Evolutionary conservation across 2,888 invertebrate genomes (phyloP).

Genomic region (Drosophila meridionalis): DNA sequence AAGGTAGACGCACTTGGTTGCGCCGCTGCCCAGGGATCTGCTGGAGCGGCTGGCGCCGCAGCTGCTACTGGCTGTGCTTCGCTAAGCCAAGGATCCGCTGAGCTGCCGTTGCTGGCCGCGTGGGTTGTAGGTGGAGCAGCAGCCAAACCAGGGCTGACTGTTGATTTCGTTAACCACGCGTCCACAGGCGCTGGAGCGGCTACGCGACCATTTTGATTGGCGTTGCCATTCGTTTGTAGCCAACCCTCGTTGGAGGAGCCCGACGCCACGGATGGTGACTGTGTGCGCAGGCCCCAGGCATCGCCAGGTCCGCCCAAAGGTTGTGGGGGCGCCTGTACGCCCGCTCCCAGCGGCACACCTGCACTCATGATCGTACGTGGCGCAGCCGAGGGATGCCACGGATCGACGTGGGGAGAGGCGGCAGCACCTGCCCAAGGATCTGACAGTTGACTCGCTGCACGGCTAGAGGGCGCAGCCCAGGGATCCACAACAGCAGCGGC

Average conservation of each 20-base stretch:
- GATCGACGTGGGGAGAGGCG: conserved; percentile 82
- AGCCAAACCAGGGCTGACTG: conserved; percentile 52
- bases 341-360: conserved; percentile 68
- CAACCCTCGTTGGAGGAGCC: conserved; percentile 85
- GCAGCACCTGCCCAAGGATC: conserved; percentile 85
- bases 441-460: conserved; percentile 85
- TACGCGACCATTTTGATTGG: conserved; percentile 62
- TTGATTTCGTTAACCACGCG: conserved; percentile 81
- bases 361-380: conserved; percentile 75
- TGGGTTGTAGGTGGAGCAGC: conserved; percentile 55
- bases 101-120: conserved; percentile 56
- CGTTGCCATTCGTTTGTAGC: conserved; percentile 83
- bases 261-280: conserved; percentile 84
- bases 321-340: conserved; percentile 29
- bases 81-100: conserved; percentile 82
- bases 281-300: conserved; percentile 83
- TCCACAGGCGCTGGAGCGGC: conserved; percentile 69
- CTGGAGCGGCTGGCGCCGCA: conserved; percentile 54
- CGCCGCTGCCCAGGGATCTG: conserved; percentile 75
- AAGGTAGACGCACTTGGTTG: conserved; percentile 64
- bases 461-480: conserved; percentile 88
- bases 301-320: conserved; percentile 60
- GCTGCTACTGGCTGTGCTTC: conserved; percentile 56
- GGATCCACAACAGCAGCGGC: conserved; percentile 87
- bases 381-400: conserved; percentile 82